Percentiles rank a stretch among this genome's conserved stretches.
Evolutionary conservation across 2,113 vertebrate genomes (phyloP).

Genomic region (Hydrolagus affinis): DNA sequence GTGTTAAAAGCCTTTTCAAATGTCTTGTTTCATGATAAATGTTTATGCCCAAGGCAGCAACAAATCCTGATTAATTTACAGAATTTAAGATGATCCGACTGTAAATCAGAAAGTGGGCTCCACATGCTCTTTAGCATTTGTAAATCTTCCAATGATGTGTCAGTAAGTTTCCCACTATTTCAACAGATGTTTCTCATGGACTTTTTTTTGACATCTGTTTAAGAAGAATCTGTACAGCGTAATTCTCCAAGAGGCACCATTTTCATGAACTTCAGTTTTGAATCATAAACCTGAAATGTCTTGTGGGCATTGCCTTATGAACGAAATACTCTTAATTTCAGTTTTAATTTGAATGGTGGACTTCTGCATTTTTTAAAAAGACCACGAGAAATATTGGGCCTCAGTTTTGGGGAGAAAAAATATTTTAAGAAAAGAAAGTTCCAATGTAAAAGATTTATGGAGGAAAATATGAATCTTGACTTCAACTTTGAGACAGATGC

Average conservation of each 20-base stretch:
- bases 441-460: slow-evolving; percentile 16
- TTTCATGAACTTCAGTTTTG: not conserved
- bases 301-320: not conserved
- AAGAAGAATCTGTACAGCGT: not conserved
- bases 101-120: not conserved
- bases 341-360: too few relatives aligned
- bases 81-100: not conserved
- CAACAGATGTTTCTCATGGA: not conserved
- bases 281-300: not conserved
- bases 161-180: not conserved
- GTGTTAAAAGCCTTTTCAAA: not conserved
- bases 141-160: not conserved
- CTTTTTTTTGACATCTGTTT: not conserved
- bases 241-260: not conserved
- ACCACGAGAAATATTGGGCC: too few relatives aligned
- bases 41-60: not conserved
- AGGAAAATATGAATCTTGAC: slow-evolving; percentile 19
- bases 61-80: not conserved
- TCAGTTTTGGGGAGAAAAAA: too few relatives aligned
- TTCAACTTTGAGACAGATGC: slow-evolving; percentile 32
- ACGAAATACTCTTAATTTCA: too few relatives aligned
- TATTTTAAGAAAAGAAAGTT: slow-evolving; percentile 6
- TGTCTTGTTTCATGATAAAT: not conserved
- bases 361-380: too few relatives aligned
- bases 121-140: not conserved